A percentile compares a stretch with the other conserved stretches of the same genome.
These are phyloP conservation scores for Heteractis magnifica DNA, from an alignment of 92 coral and sea anemone genomes.

Conservation along the genomic window DNA sequence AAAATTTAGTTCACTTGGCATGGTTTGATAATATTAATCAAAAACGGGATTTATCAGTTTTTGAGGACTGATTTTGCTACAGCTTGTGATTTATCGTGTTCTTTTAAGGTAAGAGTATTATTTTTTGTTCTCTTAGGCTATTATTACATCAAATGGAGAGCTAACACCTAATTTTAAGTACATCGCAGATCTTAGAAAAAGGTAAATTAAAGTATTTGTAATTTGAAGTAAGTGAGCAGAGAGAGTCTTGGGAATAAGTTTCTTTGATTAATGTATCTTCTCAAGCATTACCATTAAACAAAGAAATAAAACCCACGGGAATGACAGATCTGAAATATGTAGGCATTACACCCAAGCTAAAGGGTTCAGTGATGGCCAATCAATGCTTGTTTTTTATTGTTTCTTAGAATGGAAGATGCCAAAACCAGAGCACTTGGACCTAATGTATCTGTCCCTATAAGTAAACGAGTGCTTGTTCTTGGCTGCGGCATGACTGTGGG, in stretches of 20 bases:
- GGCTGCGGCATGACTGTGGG: conserved; percentile 92
- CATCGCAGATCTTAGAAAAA: conserved; percentile 83
- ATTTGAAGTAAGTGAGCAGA: not conserved
- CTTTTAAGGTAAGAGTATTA: not conserved
- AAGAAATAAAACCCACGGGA: too few species aligned
- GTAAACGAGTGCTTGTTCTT: conserved; percentile 74
- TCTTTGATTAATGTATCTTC: not conserved
- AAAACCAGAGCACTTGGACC: conserved; percentile 85
- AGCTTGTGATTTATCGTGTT: too few species aligned
- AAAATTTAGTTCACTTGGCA: too few species aligned
- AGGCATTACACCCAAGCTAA: too few species aligned
- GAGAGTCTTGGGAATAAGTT: not conserved
- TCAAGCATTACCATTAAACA: too few species aligned
- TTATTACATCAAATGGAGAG: conserved; percentile 84
- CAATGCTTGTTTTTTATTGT: not conserved
- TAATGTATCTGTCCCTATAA: conserved; percentile 60
- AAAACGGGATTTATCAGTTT: too few species aligned
- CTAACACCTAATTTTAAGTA: conserved; percentile 83
- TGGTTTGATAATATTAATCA: too few species aligned
- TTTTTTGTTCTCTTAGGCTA: conserved; percentile 51
- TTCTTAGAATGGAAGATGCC: conserved; percentile 65
- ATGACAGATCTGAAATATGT: too few species aligned
- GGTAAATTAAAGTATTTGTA: conserved; percentile 43
- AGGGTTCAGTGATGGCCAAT: too few species aligned
- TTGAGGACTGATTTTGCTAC: too few species aligned